phyloP scores from a whole-genome alignment of 1,140 invertebrate genomes.

The Globodera ellingtonae region DNA sequence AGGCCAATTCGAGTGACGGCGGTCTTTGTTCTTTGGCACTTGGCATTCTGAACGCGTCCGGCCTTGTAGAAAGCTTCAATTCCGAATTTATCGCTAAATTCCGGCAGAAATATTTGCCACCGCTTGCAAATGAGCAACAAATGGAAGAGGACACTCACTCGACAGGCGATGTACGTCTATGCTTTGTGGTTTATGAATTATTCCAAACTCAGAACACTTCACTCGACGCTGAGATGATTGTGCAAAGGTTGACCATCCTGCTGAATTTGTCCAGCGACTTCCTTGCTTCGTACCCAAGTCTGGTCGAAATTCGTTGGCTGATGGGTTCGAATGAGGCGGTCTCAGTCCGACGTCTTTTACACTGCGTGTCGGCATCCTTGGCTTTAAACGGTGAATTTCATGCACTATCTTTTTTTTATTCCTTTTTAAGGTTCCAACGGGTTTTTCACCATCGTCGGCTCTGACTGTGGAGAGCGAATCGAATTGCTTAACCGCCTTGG shows the following conservation, averaged over 20 bases:
- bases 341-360: constrained; percentile 46
- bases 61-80: neutral
- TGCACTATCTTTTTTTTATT: constrained; percentile 8
- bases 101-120: neutral
- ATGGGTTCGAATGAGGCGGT: constrained; percentile 39
- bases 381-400: constrained; percentile 44
- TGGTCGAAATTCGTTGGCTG: constrained; percentile 50
- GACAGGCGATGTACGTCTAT: constrained; percentile 2
- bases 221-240: constrained; percentile 4
- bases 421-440: constrained; percentile 41
- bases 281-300: constrained; percentile 32
- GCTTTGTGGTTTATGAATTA: neutral
- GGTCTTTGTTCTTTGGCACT: constrained; percentile 17
- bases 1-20: neutral
- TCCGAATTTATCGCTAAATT: neutral
- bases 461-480: constrained; percentile 28
- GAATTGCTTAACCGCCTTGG: constrained; percentile 44
- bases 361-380: constrained; percentile 40
- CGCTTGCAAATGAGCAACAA: neutral
- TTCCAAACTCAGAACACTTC: neutral
- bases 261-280: constrained; percentile 38
- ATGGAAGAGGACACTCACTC: constrained; percentile 32
- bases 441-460: constrained; percentile 42
- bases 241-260: neutral
- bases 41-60: constrained; percentile 14